Base-by-base conservation (phyloP, 1,140 invertebrate species). In the Drosophila eugracilis region DNA sequence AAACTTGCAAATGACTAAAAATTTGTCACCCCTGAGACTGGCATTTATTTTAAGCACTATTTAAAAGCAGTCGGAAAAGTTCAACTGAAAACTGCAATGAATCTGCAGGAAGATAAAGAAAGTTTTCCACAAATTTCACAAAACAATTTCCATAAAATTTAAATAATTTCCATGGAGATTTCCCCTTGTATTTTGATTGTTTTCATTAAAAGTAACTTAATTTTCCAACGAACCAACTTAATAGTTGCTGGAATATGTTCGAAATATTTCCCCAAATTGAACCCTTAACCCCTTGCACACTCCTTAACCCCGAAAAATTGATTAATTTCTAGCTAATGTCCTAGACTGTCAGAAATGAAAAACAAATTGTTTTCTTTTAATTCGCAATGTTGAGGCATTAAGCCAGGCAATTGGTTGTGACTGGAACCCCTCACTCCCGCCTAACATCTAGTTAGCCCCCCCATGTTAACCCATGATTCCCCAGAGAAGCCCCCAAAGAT, bases 401-500 rank as follows among this genome's bases (percentile, higher is more conserved):
- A 22, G 7, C 14, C 24, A 2, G 14, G 1, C 44, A 47, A 47
- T 17, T 47, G 44, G 44, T n/a, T 15, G 19, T 7, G n/a, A 22
- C 19, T 24, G 19, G 12, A 12, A 1, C 14, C 45, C 22, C n/a
- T 2, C 7, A 6, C 42, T 2, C 7, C n/a, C 42, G 5, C 22
- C 26, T 45, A 45, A 15, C n/a, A n/a, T n/a, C n/a, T n/a, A n/a
- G n/a, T n/a, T n/a, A n/a, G n/a, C n/a, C 44, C 44, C 24, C 44
- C 14, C 1, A 7, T 32, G 10, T 28, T 48, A 28, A 30, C n/a
- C 28, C 15, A 41, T n/a, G 36, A 52, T n/a, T 21, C 7, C 45
- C 24, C 19, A 21, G 45, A 12, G 45, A 71, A 28, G 54, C 45
- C 69, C 48, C 41, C 28, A 6, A 54, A 74, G 57, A 72, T 54